Evolutionary conservation across 2,797 vertebrate genomes (phyloP).

Genomic region (Channa striata): DNA sequence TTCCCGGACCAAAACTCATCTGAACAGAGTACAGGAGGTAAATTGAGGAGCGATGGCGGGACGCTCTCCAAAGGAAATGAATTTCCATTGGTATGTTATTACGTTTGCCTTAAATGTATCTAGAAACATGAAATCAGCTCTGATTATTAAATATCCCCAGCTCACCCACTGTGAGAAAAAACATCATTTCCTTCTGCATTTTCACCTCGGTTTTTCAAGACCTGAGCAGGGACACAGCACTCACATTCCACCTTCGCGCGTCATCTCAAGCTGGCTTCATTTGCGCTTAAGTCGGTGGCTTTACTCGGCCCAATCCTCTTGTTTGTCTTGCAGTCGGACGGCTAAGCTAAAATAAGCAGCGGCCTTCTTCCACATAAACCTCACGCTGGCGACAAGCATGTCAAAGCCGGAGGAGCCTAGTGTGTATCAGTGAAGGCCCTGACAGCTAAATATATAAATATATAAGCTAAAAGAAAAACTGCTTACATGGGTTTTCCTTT

Average conservation of each 20-base stretch:
- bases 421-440: slow-evolving; percentile 61
- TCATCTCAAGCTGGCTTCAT: slow-evolving; percentile 22
- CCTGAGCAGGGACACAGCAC: background rate
- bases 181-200: slow-evolving; percentile 1
- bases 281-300: slow-evolving; percentile 29
- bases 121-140: background rate
- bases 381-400: slow-evolving; percentile 65
- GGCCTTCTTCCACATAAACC: slow-evolving; percentile 55
- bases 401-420: slow-evolving; percentile 58
- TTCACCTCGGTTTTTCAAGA: slow-evolving; percentile 2
- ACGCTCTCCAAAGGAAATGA: slow-evolving; percentile 19
- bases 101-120: slow-evolving; percentile 11
- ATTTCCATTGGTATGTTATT: slow-evolving; percentile 24
- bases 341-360: slow-evolving; percentile 61
- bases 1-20: slow-evolving; percentile 31
- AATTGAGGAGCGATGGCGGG: slow-evolving; percentile 32
- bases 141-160: background rate
- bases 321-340: slow-evolving; percentile 35
- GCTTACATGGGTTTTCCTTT: slow-evolving; percentile 78
- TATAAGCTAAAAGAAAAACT: slow-evolving; percentile 72
- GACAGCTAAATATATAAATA: slow-evolving; percentile 80
- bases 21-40: slow-evolving; percentile 32
- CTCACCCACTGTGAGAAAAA: background rate
- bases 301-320: slow-evolving; percentile 47
- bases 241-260: slow-evolving; percentile 8